Evolutionary conservation across 1,140 invertebrate species (phyloP).

Genomic region (Sitobion miscanthi): DNA sequence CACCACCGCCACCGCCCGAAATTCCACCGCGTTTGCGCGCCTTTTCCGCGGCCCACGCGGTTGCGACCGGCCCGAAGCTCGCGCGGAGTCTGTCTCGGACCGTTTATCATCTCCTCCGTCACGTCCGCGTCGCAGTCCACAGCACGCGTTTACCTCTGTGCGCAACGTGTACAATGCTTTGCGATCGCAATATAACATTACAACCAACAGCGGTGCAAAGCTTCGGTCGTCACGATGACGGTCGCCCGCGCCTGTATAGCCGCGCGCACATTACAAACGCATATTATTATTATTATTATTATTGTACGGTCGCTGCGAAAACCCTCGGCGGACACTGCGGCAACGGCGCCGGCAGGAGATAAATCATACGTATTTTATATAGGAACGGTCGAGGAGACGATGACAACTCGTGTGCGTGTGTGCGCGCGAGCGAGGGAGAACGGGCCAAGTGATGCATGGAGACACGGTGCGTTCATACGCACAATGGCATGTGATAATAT

Average conservation of each 20-base stretch:
- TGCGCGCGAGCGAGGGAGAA: not conserved
- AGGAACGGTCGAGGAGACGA: not conserved
- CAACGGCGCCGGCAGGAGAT: not conserved
- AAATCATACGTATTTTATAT: constrained; percentile 27
- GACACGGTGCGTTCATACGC: not conserved
- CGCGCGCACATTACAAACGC: not conserved
- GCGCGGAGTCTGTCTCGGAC: not conserved
- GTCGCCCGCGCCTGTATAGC: not conserved
- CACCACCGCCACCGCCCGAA: too few relatives aligned
- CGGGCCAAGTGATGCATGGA: constrained; percentile 47
- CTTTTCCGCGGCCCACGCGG: not conserved
- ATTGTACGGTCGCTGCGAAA: not conserved
- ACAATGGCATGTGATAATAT: constrained; percentile 30
- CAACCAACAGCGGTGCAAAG: too few relatives aligned
- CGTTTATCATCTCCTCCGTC: not conserved
- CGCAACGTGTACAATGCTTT: not conserved
- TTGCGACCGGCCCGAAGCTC: too few relatives aligned
- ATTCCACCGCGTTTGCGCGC: not conserved
- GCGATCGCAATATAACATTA: not conserved
- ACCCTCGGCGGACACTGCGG: not conserved
- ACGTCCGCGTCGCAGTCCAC: not conserved
- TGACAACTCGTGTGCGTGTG: constrained; percentile 15
- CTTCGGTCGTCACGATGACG: not conserved
- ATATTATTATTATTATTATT: not conserved
- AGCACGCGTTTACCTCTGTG: not conserved